Conservation (phyloP, 2,888 invertebrate species). For the Cephus pulcher region DNA sequence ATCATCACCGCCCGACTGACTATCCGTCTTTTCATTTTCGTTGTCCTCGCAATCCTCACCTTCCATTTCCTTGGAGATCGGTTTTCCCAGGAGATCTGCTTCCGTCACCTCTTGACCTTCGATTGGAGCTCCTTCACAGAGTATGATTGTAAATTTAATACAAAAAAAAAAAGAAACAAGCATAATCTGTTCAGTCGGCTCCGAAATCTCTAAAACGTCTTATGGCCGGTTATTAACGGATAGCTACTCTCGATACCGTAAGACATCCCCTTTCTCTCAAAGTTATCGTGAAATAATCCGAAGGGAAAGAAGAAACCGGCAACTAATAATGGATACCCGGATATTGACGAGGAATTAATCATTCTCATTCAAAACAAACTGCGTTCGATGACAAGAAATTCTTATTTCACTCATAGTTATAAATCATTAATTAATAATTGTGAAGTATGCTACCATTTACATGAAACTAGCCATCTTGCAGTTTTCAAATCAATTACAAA, state of each 20-base stretch:
- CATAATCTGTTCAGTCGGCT: background rate
- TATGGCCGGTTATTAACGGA: background rate
- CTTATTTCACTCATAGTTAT: background rate
- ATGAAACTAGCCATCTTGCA: background rate
- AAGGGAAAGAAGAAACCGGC: too few species aligned
- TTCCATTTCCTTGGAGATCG: conserved; percentile 53
- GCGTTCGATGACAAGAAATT: background rate
- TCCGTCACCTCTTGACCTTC: conserved; percentile 63
- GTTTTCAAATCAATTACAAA: too few species aligned
- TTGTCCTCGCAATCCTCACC: conserved; percentile 55
- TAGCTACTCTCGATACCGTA: too few species aligned
- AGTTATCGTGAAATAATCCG: too few species aligned
- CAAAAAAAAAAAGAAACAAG: background rate
- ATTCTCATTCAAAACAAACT: background rate
- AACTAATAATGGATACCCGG: background rate
- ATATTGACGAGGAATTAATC: background rate
- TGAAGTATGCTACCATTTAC: background rate
- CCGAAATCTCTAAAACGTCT: background rate
- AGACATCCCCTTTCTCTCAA: too few species aligned
- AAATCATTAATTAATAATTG: background rate
- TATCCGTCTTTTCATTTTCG: conserved; percentile 52
- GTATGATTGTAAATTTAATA: background rate
- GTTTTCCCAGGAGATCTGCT: conserved; percentile 58
- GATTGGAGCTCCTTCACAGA: conserved; percentile 57
- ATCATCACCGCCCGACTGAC: conserved; percentile 53